These are phyloP conservation scores for Elaphurus davidianus DNA, from an alignment of 2,113 vertebrate species.

Conservation along the genomic window DNA sequence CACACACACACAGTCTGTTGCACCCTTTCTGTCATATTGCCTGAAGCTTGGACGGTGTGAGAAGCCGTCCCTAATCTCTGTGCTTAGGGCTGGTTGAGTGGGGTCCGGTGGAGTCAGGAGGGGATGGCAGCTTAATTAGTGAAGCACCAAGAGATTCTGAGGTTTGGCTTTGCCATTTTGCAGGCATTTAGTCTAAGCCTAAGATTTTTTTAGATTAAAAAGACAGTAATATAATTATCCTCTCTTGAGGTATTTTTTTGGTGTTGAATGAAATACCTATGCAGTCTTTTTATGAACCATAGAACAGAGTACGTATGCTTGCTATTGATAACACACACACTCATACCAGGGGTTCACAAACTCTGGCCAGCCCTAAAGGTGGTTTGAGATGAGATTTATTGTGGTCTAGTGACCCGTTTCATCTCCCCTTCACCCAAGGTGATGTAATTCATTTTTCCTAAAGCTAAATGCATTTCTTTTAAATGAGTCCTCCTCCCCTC, in stretches of 20 bases:
- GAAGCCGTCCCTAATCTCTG: fast-evolving
- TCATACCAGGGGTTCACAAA: background rate
- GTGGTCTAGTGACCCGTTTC: background rate
- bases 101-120: background rate
- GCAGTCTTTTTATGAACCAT: background rate
- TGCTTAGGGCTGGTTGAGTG: background rate
- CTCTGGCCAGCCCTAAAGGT: background rate
- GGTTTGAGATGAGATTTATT: background rate
- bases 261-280: background rate
- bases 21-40: fast-evolving
- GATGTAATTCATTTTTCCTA: background rate
- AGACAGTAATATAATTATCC: too few relatives aligned
- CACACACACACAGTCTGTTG: background rate
- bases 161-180: background rate
- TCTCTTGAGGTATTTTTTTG: background rate
- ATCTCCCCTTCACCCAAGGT: too few relatives aligned
- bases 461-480: background rate
- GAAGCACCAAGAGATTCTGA: background rate
- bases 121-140: background rate
- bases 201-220: background rate
- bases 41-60: background rate
- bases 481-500: background rate
- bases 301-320: background rate
- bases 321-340: background rate
- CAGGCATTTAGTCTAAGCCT: background rate